Evolutionary conservation across 2,888 invertebrate species (phyloP).

Genomic region (Drosophila longiperda): DNA sequence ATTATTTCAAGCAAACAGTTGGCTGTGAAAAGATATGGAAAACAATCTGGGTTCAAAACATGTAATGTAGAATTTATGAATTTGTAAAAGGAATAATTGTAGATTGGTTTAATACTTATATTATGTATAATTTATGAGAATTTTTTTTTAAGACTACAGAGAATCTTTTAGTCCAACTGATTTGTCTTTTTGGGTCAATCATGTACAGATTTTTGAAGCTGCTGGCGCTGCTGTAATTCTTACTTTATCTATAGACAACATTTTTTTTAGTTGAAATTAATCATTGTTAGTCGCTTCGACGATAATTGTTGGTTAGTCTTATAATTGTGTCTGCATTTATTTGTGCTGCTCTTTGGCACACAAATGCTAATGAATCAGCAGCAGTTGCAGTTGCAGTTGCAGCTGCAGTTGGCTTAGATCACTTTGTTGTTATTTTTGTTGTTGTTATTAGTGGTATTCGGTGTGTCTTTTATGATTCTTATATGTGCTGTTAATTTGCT

Average conservation of each 20-base stretch:
- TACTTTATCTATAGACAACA: background rate
- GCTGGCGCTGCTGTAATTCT: conserved; percentile 12
- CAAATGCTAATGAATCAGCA: conserved; percentile 53
- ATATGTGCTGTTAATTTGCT: conserved; percentile 26
- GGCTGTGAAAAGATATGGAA: background rate
- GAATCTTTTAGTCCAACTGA: background rate
- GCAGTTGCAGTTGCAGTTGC: conserved; percentile 44
- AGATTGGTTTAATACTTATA: background rate
- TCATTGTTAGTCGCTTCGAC: conserved; percentile 6
- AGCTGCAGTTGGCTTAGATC: background rate
- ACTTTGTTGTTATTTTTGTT: conserved; percentile 8
- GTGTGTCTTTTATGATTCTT: conserved; percentile 41
- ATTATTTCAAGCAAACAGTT: background rate
- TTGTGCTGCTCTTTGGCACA: conserved; percentile 47
- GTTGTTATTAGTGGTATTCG: conserved; percentile 13
- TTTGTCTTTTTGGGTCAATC: background rate
- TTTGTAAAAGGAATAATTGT: background rate
- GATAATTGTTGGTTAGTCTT: conserved; percentile 5
- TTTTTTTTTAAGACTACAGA: background rate
- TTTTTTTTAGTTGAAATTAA: conserved; percentile 1
- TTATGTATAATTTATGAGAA: background rate
- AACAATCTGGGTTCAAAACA: background rate
- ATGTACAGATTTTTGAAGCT: background rate
- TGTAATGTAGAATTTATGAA: background rate
- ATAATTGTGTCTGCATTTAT: conserved; percentile 37